Evolutionary conservation across 2,113 vertebrate species (phyloP), one percentile per base, ranked within the genome.

Genomic region (Tretioscincus oriximinensis): DNA sequence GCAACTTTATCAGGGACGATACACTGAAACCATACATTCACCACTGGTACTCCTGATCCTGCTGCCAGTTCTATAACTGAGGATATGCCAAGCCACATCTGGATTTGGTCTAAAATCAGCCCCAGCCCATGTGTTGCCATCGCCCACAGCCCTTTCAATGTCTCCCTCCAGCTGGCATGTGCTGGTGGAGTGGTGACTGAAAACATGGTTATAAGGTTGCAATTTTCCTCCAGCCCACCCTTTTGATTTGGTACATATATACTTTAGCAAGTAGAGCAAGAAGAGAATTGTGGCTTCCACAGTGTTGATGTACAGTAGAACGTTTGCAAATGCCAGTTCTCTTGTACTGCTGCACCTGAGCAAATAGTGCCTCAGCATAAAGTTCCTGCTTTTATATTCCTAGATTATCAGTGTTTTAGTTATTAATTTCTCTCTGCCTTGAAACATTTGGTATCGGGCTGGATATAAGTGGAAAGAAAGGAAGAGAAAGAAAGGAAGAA

Each of bases 21-120:
- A 9, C 18, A 10, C 28, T 69, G 10, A 47, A 54, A 16, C 45
- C 31, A 9, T 54, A 28, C 21, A 75, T 75, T 63, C 35, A 67
- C n/a, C 49, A 79, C 35, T 47, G 31, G 12, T 61, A 35, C 26
- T 82, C 26, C 24, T 41, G 63, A 63, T 49, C 29, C 54, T 6
- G 14, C 8, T 14, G 64, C 73, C 65, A 82, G 16, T 76, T 82
- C 9, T 61, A 54, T 69, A 63, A 14, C 66, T 22, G 10, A 31
- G 35, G 47, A 47, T 41, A 63, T 63, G 74, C 35, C 74, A 82
- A 82, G 68, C 66, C 80, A 76, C 65, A 63, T 76, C 64, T 81
- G 49, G 45, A 77, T 65, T 81, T 18, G 64, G 24, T n/a, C 58
- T 82, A 41, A 54, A 61, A 31, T 29, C 5, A 47, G 41, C 73